Evolutionary conservation across 1,140 invertebrate species (phyloP).

Genomic region (Zaprionus camerounensis): DNA sequence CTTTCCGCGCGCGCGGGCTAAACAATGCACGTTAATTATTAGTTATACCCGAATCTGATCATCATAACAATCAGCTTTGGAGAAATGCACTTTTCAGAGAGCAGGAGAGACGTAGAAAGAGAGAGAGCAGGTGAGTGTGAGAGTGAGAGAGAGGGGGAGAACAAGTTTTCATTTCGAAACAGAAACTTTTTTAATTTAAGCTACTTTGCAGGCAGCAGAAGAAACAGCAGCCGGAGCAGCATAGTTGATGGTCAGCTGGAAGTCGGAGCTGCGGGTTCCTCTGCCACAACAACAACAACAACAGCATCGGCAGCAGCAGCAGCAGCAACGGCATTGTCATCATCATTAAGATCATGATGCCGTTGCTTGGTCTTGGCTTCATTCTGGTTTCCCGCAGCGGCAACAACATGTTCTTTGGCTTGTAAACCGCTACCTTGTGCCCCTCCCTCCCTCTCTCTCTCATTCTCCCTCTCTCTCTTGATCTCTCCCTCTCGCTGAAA

Average conservation of each 20-base stretch:
- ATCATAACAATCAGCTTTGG: constrained; percentile 53
- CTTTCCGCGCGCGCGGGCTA: constrained; percentile 37
- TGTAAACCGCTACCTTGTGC: constrained; percentile 36
- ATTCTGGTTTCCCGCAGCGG: constrained; percentile 46
- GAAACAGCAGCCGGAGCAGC: constrained; percentile 16
- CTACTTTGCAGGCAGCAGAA: constrained; percentile 45
- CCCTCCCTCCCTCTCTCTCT: not conserved
- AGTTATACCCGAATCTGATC: constrained; percentile 53
- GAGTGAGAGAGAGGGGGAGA: not conserved
- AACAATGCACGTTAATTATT: constrained; percentile 61
- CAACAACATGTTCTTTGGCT: constrained; percentile 48
- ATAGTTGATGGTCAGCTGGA: constrained; percentile 45
- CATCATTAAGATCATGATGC: constrained; percentile 50
- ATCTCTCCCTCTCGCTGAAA: constrained; percentile 22
- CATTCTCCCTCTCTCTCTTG: not conserved
- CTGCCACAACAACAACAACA: constrained; percentile 7
- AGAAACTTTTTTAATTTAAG: constrained; percentile 57
- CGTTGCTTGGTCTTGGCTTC: constrained; percentile 32
- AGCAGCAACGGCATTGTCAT: constrained; percentile 36
- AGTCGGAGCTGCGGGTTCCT: constrained; percentile 5
- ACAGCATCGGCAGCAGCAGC: not conserved
- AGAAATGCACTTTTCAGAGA: constrained; percentile 31
- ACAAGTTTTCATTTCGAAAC: constrained; percentile 29
- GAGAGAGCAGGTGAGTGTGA: not conserved
- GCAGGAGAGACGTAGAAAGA: not conserved